A percentile compares a stretch with the other conserved stretches of the same genome.
These are phyloP conservation scores for Monochamus saltuarius DNA, from an alignment of 1,140 invertebrate species.

Conservation along the genomic window DNA sequence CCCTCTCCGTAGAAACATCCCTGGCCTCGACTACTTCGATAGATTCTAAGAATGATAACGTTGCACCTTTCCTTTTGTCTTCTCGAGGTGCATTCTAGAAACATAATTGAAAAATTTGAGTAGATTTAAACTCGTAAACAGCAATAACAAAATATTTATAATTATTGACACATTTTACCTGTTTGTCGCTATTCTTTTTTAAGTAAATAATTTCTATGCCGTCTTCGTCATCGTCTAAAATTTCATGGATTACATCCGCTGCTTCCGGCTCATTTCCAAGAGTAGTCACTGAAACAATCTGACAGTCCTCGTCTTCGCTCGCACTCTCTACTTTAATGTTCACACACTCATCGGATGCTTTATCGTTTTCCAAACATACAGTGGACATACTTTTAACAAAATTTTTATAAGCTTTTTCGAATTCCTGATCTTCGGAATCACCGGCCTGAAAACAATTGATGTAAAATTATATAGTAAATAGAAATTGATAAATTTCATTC, in stretches of 20 bases:
- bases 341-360: no score
- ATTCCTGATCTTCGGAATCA: conserved; percentile 19
- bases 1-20: no score
- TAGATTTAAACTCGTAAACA: no score
- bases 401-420: conserved; percentile 19
- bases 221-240: conserved; percentile 16
- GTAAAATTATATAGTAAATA: neutral
- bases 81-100: no score
- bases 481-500: neutral
- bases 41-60: no score
- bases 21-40: no score
- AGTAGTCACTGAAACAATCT: conserved; percentile 11
- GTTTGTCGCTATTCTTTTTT: neutral
- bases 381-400: conserved; percentile 8
- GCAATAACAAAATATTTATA: no score
- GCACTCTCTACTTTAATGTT: neutral
- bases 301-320: conserved; percentile 24
- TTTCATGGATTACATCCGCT: conserved; percentile 10
- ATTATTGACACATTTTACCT: conserved; percentile 1
- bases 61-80: no score
- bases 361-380: no score
- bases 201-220: conserved; percentile 9
- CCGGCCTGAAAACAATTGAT: conserved; percentile 9
- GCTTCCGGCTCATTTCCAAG: neutral
- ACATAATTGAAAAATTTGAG: no score